Conservation (phyloP, 2,888 invertebrate genomes). For the Carcina quercana region DNA sequence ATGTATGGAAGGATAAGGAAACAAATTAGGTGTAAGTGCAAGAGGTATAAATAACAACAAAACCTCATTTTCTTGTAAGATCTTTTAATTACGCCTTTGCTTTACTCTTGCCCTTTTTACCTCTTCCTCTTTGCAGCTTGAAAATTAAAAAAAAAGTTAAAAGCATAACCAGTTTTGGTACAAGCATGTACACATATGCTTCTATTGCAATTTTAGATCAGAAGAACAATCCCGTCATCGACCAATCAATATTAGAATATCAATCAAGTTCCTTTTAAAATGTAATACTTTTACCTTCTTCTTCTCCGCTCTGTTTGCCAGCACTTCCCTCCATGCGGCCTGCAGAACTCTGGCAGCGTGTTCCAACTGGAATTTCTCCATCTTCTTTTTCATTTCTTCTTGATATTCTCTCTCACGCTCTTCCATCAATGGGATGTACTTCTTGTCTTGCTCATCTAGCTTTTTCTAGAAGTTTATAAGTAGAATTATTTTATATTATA, state of each 20-base stretch:
- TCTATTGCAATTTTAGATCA: no score
- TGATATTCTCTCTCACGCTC: slow-evolving; percentile 74
- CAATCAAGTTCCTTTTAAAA: no score
- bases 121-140: slow-evolving; percentile 58
- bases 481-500: no score
- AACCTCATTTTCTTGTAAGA: neutral
- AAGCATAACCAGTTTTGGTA: no score
- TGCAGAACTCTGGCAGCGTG: slow-evolving; percentile 62
- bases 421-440: slow-evolving; percentile 71
- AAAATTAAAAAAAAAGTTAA: slow-evolving; percentile 18
- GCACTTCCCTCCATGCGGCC: slow-evolving; percentile 51
- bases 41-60: no score
- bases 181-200: no score
- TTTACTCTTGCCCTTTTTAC: slow-evolving; percentile 64
- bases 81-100: slow-evolving; percentile 35
- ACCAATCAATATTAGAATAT: no score
- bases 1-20: no score
- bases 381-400: slow-evolving; percentile 65
- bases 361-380: slow-evolving; percentile 52
- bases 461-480: slow-evolving; percentile 46
- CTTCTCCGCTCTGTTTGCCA: slow-evolving; percentile 53
- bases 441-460: slow-evolving; percentile 68
- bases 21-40: no score
- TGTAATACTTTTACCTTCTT: slow-evolving; percentile 43
- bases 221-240: no score